These are phyloP conservation scores for Prolemur simus DNA, from an alignment of 2,113 vertebrate genomes.

Conservation along the genomic window DNA sequence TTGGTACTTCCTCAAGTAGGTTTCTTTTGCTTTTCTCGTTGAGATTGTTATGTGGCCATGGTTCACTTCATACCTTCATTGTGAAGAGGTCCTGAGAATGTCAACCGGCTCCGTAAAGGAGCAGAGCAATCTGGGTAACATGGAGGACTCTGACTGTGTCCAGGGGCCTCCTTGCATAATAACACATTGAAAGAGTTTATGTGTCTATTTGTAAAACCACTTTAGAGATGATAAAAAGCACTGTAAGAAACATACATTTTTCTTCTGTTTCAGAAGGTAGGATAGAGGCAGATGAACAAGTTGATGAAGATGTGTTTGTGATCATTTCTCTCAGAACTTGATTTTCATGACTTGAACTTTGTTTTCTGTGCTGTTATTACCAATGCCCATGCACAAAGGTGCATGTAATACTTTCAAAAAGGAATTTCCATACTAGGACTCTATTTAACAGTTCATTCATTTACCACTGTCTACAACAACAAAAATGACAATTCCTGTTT, in stretches of 20 bases:
- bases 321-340: not conserved
- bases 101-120: not conserved
- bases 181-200: not conserved
- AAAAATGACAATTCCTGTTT: not conserved
- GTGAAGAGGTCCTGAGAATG: not conserved
- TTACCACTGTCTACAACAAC: not conserved
- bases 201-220: not conserved
- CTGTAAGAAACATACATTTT: not conserved
- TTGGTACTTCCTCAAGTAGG: not conserved
- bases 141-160: not conserved
- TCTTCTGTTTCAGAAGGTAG: not conserved
- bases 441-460: not conserved
- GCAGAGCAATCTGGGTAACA: not conserved
- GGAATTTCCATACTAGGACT: not conserved
- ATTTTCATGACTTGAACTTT: not conserved
- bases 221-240: not conserved
- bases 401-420: not conserved
- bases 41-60: not conserved
- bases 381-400: not conserved
- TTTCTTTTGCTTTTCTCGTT: slow-evolving; percentile 29
- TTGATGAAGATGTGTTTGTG: not conserved
- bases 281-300: not conserved
- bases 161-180: not conserved
- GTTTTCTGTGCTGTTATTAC: not conserved
- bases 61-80: slow-evolving; percentile 4